These are phyloP conservation scores for Tethea ocularis DNA, from an alignment of 2,888 invertebrate genomes.

Conservation along the genomic window DNA sequence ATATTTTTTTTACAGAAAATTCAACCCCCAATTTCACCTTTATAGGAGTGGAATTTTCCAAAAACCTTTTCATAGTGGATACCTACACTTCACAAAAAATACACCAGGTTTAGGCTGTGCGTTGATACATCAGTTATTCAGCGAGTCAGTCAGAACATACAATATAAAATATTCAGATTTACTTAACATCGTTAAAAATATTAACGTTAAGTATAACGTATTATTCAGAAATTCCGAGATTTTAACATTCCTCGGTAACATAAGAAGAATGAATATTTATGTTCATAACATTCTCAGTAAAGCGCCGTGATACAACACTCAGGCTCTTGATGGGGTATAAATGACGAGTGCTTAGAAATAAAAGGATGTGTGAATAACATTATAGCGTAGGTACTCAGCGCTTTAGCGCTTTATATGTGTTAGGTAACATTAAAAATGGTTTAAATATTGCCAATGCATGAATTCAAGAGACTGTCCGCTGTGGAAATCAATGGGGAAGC, in stretches of 20 bases:
- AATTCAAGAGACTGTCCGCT: too few relatives aligned
- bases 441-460: too few relatives aligned
- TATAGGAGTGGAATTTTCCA: too few relatives aligned
- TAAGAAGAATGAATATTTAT: conserved; percentile 10
- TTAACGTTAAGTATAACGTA: background rate
- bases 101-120: too few relatives aligned
- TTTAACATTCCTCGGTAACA: background rate
- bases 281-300: conserved; percentile 16
- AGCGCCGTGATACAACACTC: conserved; percentile 23
- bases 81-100: too few relatives aligned
- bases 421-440: background rate
- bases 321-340: conserved; percentile 23
- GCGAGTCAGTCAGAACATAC: too few relatives aligned
- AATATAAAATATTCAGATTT: too few relatives aligned
- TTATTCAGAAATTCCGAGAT: background rate
- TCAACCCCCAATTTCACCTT: too few relatives aligned
- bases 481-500: too few relatives aligned
- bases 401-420: background rate
- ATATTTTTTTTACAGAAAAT: too few relatives aligned
- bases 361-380: conserved; percentile 15
- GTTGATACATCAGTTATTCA: too few relatives aligned
- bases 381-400: background rate
- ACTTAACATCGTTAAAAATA: background rate
- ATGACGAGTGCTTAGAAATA: conserved; percentile 20
- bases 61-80: too few relatives aligned